Conservation (phyloP, 2,888 invertebrate genomes). For the Idaea aversata region DNA sequence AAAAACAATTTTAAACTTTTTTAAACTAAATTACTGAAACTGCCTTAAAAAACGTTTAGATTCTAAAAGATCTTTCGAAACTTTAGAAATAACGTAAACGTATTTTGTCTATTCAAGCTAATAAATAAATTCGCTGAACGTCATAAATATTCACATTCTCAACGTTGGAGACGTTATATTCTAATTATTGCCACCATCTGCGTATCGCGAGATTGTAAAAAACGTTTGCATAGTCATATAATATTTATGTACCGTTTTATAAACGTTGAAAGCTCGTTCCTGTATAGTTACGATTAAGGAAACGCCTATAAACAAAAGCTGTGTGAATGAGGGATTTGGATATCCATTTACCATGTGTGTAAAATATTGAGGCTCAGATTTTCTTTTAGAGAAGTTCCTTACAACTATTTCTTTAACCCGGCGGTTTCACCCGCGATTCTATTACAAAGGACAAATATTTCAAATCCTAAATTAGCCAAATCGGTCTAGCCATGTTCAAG, state of each 20-base stretch:
- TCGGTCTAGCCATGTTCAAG: too few species aligned
- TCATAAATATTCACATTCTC: background rate
- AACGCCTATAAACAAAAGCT: background rate
- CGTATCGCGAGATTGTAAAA: background rate
- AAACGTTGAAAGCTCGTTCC: background rate
- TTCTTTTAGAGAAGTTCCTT: too few species aligned
- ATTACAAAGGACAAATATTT: too few species aligned
- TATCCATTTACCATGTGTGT: background rate
- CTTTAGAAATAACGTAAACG: too few species aligned
- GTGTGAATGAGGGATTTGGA: background rate
- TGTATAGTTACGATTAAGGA: background rate
- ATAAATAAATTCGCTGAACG: background rate
- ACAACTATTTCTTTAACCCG: too few species aligned
- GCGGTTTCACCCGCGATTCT: too few species aligned
- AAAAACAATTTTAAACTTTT: too few species aligned
- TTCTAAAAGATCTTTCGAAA: too few species aligned
- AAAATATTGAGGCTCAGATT: too few species aligned
- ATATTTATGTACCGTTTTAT: background rate
- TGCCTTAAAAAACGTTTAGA: too few species aligned
- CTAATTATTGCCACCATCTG: background rate
- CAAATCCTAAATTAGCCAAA: too few species aligned
- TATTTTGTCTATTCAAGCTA: background rate
- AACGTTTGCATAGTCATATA: background rate
- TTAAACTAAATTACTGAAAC: too few species aligned
- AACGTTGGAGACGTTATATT: background rate